Evolutionary conservation across 2,797 vertebrate species (phyloP).

Genomic region (Neopelma chrysocephalum): DNA sequence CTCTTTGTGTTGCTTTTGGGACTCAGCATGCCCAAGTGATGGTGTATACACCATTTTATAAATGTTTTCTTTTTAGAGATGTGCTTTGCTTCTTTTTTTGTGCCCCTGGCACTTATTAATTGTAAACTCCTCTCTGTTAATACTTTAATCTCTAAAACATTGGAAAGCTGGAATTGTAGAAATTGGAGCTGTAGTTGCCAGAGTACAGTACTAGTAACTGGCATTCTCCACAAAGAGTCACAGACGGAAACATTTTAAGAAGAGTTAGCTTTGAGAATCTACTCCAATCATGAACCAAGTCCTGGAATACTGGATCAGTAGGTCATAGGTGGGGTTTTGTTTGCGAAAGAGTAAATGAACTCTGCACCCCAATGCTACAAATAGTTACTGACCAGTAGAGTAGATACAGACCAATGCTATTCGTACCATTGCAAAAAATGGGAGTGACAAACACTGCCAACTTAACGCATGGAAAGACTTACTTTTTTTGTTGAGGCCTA

Average conservation of each 20-base stretch:
- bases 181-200: neutral
- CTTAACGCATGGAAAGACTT: neutral
- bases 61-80: conserved; percentile 37
- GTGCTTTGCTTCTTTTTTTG: neutral
- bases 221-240: neutral
- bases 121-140: conserved; percentile 40
- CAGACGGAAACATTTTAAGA: neutral
- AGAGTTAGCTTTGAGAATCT: neutral
- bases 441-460: neutral
- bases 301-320: neutral
- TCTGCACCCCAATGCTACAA: neutral
- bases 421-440: neutral
- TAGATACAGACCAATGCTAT: neutral
- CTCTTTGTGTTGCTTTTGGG: conserved; percentile 51
- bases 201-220: neutral
- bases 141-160: neutral
- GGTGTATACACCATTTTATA: conserved; percentile 32
- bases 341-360: neutral
- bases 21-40: conserved; percentile 6
- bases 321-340: neutral
- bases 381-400: neutral
- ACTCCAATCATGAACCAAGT: neutral
- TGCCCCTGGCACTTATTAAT: conserved; percentile 7
- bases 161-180: neutral
- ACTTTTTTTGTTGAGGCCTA: neutral